Conservation (phyloP, 2,888 invertebrate species). For the Drosophila paracracens region DNA sequence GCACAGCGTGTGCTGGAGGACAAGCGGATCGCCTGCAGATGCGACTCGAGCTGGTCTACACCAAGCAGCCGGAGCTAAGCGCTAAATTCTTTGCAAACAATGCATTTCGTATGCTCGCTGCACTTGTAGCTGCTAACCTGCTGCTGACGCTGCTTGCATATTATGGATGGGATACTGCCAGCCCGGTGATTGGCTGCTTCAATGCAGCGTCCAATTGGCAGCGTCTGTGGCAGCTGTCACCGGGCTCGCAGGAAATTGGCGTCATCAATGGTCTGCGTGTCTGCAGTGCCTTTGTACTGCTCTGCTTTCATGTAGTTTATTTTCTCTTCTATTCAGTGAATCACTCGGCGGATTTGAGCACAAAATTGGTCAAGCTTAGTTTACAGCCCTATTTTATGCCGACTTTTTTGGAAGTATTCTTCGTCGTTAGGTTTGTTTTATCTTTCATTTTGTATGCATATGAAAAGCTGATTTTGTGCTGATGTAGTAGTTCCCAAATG, state of each 20-base stretch:
- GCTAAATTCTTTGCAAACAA: conserved; percentile 13
- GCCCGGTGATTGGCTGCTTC: conserved; percentile 38
- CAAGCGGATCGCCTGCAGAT: conserved; percentile 21
- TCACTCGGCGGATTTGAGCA: conserved; percentile 13
- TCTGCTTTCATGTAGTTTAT: conserved; percentile 42
- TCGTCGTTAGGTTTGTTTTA: conserved; percentile 45
- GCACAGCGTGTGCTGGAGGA: background rate
- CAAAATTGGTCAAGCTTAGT: conserved; percentile 2
- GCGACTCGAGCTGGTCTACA: conserved; percentile 29
- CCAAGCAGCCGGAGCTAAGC: conserved; percentile 31
- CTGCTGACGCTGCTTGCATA: conserved; percentile 32
- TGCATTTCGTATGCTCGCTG: conserved; percentile 6
- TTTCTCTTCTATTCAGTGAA: conserved; percentile 32
- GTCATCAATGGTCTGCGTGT: conserved; percentile 57
- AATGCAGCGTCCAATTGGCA: conserved; percentile 44
- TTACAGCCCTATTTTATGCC: conserved; percentile 21
- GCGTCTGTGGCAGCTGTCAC: conserved; percentile 15
- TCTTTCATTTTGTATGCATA: background rate
- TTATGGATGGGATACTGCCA: background rate
- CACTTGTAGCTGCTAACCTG: background rate
- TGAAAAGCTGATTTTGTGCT: background rate
- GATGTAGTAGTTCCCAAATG: background rate
- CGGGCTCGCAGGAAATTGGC: conserved; percentile 37
- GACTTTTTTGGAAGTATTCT: conserved; percentile 47
- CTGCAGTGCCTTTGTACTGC: conserved; percentile 24